phyloP scores from a whole-genome alignment of 2,113 vertebrate genomes.

The Phrynosoma platyrhinos region DNA sequence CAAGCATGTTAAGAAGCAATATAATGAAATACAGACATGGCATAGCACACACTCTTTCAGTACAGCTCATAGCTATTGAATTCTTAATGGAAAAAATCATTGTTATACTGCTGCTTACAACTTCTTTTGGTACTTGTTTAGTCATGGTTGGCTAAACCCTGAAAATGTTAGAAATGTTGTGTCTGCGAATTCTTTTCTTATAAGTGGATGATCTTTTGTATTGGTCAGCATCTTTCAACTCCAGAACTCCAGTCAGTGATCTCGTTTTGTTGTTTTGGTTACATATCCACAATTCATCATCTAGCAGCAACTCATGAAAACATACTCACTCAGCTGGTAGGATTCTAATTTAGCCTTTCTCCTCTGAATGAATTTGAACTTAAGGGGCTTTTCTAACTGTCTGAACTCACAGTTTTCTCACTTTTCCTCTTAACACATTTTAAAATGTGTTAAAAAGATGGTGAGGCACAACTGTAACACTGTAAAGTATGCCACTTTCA shows the following conservation, averaged over 20 bases:
- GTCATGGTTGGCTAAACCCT: conserved; percentile 4
- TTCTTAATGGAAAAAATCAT: background rate
- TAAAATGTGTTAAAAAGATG: background rate
- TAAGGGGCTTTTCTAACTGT: background rate
- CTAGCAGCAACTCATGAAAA: background rate
- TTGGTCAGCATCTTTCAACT: conserved; percentile 9
- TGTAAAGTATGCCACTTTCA: conserved; percentile 5
- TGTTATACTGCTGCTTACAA: background rate
- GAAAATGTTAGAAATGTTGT: background rate
- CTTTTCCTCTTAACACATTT: conserved; percentile 1
- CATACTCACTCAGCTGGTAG: background rate
- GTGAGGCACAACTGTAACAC: background rate
- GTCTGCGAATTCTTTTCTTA: background rate
- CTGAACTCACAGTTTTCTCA: background rate
- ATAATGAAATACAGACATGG: conserved; percentile 1
- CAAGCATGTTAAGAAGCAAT: background rate
- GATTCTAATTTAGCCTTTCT: conserved; percentile 5
- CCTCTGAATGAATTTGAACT: background rate
- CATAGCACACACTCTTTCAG: background rate
- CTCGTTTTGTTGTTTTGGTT: background rate
- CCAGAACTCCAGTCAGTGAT: background rate
- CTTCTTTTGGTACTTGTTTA: background rate
- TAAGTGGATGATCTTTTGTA: background rate
- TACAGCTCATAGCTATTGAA: conserved; percentile 10
- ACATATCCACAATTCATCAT: background rate